Evolutionary conservation across 2,113 vertebrate species (phyloP).

Genomic region (Takifugu bimaculatus): DNA sequence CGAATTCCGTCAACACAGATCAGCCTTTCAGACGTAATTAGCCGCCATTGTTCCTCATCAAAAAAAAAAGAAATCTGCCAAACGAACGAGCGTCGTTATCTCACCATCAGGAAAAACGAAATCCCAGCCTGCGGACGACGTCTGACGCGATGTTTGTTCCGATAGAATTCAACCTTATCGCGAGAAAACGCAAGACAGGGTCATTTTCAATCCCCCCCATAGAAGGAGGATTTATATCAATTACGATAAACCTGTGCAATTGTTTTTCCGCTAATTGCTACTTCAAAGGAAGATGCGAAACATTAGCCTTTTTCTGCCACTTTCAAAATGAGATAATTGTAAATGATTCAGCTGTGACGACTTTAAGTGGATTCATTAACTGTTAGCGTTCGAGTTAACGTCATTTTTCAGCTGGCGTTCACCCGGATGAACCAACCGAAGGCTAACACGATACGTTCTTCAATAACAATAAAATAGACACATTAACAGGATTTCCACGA

Average conservation of each 20-base stretch:
- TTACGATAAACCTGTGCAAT: constrained; percentile 48
- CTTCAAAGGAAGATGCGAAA: constrained; percentile 5
- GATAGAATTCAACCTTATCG: constrained; percentile 44
- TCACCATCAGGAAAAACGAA: constrained; percentile 56
- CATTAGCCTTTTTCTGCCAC: too few species aligned
- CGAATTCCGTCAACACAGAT: constrained; percentile 57
- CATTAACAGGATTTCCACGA: too few species aligned
- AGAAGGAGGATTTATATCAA: constrained; percentile 54
- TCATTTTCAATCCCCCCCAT: constrained; percentile 56
- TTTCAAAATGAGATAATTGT: too few species aligned
- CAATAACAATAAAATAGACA: too few species aligned
- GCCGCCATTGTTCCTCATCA: constrained; percentile 72
- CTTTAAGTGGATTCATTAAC: too few species aligned
- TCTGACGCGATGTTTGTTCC: constrained; percentile 36
- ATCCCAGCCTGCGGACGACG: constrained; percentile 28
- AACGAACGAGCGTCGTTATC: constrained; percentile 66
- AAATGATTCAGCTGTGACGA: too few species aligned
- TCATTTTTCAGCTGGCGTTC: too few species aligned
- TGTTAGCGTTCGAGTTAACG: too few species aligned
- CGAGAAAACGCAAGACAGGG: constrained; percentile 47
- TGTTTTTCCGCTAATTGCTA: constrained; percentile 50
- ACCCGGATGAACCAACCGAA: too few species aligned
- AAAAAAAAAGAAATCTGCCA: constrained; percentile 53
- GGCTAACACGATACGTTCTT: too few species aligned
- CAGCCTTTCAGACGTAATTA: constrained; percentile 75